Percentiles rank a stretch among this genome's conserved stretches.
Conservation (phyloP, 2,888 invertebrate genomes). For the Eristalis pertinax region DNA sequence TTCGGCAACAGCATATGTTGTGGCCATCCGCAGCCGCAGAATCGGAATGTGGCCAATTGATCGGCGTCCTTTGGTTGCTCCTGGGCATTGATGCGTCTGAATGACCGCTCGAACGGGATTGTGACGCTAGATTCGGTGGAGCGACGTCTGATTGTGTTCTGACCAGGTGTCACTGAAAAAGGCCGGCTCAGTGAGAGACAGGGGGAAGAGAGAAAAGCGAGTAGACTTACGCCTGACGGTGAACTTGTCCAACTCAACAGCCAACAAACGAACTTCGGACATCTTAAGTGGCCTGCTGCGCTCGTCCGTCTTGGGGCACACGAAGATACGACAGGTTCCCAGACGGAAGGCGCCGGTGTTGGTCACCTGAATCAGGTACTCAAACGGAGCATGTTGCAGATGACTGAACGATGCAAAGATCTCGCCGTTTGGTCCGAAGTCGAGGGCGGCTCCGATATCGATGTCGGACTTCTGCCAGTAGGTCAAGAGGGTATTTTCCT, state of each 20-base stretch:
- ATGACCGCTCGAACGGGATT: conserved; percentile 91
- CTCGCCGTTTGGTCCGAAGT: conserved; percentile 88
- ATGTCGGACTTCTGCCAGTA: conserved; percentile 92
- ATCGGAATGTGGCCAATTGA: conserved; percentile 77
- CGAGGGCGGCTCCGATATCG: conserved; percentile 90
- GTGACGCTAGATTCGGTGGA: conserved; percentile 90
- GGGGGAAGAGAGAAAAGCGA: conserved; percentile 47
- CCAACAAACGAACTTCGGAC: conserved; percentile 84
- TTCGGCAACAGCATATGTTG: conserved; percentile 90
- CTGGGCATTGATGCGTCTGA: conserved; percentile 83
- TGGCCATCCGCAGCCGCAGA: conserved; percentile 95
- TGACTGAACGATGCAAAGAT: conserved; percentile 89
- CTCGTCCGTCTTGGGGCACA: conserved; percentile 86
- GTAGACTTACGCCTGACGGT: conserved; percentile 83
- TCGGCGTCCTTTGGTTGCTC: conserved; percentile 27
- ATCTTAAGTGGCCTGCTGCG: conserved; percentile 84
- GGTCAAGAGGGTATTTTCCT: conserved; percentile 85
- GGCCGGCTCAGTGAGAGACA: neutral
- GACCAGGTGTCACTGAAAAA: conserved; percentile 86
- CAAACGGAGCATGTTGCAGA: conserved; percentile 88
- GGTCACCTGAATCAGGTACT: conserved; percentile 85
- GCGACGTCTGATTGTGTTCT: conserved; percentile 85
- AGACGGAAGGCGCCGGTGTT: conserved; percentile 82
- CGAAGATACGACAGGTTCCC: conserved; percentile 87
- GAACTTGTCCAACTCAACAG: conserved; percentile 88